A percentile compares a stretch with the other conserved stretches of the same genome.
Evolutionary conservation across 2,888 invertebrate genomes (phyloP).

Genomic region (Platycheirus rosarum): DNA sequence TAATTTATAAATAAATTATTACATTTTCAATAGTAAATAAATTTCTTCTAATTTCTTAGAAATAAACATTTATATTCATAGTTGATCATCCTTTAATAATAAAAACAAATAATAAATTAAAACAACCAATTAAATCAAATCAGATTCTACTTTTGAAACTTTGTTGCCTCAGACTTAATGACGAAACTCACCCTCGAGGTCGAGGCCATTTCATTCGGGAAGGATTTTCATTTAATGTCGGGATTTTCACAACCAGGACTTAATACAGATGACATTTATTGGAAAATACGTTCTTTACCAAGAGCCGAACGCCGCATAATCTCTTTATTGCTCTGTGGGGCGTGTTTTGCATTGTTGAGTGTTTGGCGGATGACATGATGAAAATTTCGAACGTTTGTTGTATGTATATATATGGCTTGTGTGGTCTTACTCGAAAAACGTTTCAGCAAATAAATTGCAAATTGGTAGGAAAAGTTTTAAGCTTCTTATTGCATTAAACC

Average conservation of each 20-base stretch:
- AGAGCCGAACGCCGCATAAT: constrained; percentile 5
- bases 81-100: no score
- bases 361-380: constrained; percentile 8
- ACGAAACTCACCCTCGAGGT: no score
- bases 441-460: constrained; percentile 17
- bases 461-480: constrained; percentile 23
- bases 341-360: constrained; percentile 35
- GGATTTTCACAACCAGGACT: constrained; percentile 35
- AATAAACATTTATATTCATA: no score
- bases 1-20: no score
- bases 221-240: constrained; percentile 19
- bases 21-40: no score
- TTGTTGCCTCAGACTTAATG: no score
- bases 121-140: no score
- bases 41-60: no score
- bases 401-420: not conserved
- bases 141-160: no score
- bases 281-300: constrained; percentile 11
- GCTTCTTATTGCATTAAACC: constrained; percentile 24
- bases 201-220: constrained; percentile 18
- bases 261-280: constrained; percentile 44
- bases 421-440: constrained; percentile 1
- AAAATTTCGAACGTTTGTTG: not conserved
- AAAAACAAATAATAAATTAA: no score
- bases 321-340: constrained; percentile 21